Evolutionary conservation across 2,888 invertebrate species (phyloP).

Genomic region (Acanthacorydalis orientalis): DNA sequence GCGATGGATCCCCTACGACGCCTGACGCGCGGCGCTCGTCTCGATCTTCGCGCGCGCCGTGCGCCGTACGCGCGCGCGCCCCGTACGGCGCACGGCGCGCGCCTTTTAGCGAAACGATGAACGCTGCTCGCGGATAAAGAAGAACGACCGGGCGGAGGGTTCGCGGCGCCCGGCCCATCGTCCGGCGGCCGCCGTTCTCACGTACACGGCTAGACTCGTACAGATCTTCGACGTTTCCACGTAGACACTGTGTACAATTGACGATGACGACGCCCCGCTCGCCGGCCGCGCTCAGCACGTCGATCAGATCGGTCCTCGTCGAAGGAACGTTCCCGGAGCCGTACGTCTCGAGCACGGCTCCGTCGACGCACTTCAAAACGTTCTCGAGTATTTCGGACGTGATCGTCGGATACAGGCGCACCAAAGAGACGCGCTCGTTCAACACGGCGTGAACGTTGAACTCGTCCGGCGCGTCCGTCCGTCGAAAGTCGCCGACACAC

Average conservation of each 20-base stretch:
- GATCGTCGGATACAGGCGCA: conserved; percentile 85
- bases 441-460: conserved; percentile 57
- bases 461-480: conserved; percentile 35
- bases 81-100: too few relatives aligned
- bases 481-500: conserved; percentile 28
- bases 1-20: too few relatives aligned
- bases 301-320: conserved; percentile 61
- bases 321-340: conserved; percentile 89
- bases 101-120: too few relatives aligned
- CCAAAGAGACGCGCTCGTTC: conserved; percentile 68
- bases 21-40: too few relatives aligned
- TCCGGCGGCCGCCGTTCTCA: too few relatives aligned
- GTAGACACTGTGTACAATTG: conserved; percentile 81
- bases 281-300: conserved; percentile 51
- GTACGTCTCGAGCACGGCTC: conserved; percentile 82
- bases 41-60: too few relatives aligned
- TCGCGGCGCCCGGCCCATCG: too few relatives aligned
- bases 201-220: conserved; percentile 73
- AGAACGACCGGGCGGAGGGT: too few relatives aligned
- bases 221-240: conserved; percentile 57
- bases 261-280: conserved; percentile 69
- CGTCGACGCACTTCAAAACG: conserved; percentile 43
- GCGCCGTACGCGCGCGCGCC: too few relatives aligned
- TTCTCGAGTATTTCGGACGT: conserved; percentile 51
- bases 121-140: too few relatives aligned